Conservation (phyloP, 2,888 invertebrate genomes). For the Lycophotia porphyrea region DNA sequence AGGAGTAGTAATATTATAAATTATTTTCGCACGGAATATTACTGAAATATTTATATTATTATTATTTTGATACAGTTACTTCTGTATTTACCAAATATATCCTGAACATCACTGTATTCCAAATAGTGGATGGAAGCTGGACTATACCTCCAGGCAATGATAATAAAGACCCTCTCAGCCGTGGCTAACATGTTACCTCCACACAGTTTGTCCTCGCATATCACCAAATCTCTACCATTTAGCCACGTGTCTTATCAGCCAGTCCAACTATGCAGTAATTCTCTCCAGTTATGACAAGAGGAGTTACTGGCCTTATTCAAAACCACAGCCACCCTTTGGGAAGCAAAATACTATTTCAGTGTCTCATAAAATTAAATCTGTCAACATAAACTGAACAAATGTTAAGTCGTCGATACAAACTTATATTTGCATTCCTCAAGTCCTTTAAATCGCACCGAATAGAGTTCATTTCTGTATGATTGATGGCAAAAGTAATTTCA, state of each 20-base stretch:
- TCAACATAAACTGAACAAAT: constrained; percentile 72
- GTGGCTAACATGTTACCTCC: neutral
- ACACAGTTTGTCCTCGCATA: neutral
- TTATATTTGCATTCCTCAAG: constrained; percentile 23
- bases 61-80: neutral
- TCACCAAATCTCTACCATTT: neutral
- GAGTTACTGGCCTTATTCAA: constrained; percentile 44
- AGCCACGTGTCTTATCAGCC: constrained; percentile 29
- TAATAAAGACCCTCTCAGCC: neutral
- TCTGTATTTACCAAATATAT: neutral
- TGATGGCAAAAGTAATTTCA: constrained; percentile 44
- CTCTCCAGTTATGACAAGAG: constrained; percentile 17
- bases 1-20: too few relatives aligned
- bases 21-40: neutral
- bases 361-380: constrained; percentile 72
- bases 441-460: constrained; percentile 29
- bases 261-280: constrained; percentile 8
- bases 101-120: neutral
- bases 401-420: constrained; percentile 62
- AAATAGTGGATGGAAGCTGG: neutral
- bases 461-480: constrained; percentile 58
- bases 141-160: neutral
- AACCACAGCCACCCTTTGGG: constrained; percentile 18
- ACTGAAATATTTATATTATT: neutral
- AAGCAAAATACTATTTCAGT: constrained; percentile 69